Percentiles rank a stretch among this genome's conserved stretches.
phyloP scores from a whole-genome alignment of 2,113 vertebrate species.

The Sardina pilchardus region DNA sequence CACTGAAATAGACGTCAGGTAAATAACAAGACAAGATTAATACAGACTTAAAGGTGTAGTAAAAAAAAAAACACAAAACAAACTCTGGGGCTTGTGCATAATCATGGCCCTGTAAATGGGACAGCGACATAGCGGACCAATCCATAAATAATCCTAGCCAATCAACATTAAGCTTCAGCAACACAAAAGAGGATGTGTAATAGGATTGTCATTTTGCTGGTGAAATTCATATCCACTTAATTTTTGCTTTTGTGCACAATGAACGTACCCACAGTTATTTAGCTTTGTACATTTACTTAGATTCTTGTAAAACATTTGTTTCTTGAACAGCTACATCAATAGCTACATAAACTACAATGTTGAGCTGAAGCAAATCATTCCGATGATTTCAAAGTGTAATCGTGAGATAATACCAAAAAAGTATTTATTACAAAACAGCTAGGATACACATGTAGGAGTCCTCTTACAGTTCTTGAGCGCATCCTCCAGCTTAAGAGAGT shows the following conservation, averaged over 20 bases:
- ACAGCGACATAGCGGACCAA: too few relatives aligned
- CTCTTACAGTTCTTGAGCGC: slow-evolving; percentile 65
- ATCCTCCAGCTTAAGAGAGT: slow-evolving; percentile 84
- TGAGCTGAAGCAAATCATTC: not conserved
- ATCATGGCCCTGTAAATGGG: too few relatives aligned
- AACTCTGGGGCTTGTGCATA: too few relatives aligned
- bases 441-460: not conserved
- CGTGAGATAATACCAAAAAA: not conserved
- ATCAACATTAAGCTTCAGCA: too few relatives aligned
- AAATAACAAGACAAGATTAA: not conserved
- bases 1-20: slow-evolving; percentile 47
- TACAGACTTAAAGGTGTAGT: not conserved
- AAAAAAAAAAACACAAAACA: too few relatives aligned
- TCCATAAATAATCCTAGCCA: not conserved
- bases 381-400: not conserved
- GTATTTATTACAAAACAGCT: not conserved
- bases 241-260: too few relatives aligned
- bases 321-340: too few relatives aligned
- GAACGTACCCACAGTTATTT: too few relatives aligned
- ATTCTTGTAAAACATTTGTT: not conserved
- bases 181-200: too few relatives aligned
- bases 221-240: too few relatives aligned
- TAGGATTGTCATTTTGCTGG: too few relatives aligned
- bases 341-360: not conserved
- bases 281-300: too few relatives aligned